A percentile compares a stretch with the other conserved stretches of the same genome.
These are phyloP conservation scores for Steinernema hermaphroditum DNA, from an alignment of 2,888 invertebrate species.

Conservation along the genomic window DNA sequence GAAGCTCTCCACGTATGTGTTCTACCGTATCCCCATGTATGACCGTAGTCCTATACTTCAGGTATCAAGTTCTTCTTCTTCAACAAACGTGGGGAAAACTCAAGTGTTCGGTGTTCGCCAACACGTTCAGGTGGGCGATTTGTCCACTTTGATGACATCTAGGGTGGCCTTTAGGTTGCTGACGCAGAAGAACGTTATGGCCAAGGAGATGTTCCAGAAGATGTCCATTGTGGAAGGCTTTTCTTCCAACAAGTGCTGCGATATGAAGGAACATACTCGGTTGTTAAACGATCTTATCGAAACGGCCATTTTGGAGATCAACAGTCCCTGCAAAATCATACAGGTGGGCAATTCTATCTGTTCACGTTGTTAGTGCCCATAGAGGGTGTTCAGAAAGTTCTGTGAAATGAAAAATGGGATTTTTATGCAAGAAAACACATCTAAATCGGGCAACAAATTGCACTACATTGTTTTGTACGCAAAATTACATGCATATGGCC, in stretches of 20 bases:
- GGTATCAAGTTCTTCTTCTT: constrained; percentile 60
- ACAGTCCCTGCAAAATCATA: constrained; percentile 54
- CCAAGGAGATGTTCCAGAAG: constrained; percentile 63
- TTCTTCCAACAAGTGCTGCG: constrained; percentile 48
- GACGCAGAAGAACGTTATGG: constrained; percentile 35
- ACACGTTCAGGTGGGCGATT: constrained; percentile 54
- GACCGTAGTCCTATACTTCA: constrained; percentile 35
- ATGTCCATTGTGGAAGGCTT: constrained; percentile 64
- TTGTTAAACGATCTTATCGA: constrained; percentile 58
- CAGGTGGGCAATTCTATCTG: too few relatives aligned
- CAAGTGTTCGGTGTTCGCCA: constrained; percentile 50
- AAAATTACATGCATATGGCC: too few relatives aligned
- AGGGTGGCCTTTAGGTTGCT: constrained; percentile 37
- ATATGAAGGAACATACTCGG: constrained; percentile 54
- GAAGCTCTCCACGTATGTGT: constrained; percentile 44
- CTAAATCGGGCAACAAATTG: too few relatives aligned
- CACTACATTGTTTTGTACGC: too few relatives aligned
- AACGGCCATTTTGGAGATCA: constrained; percentile 53
- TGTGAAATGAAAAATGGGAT: too few relatives aligned
- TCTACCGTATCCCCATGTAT: background rate
- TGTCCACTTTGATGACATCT: too few relatives aligned
- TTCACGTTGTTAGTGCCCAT: too few relatives aligned
- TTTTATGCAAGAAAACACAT: too few relatives aligned
- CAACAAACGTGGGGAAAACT: constrained; percentile 60
- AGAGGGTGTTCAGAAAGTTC: too few relatives aligned